Base-by-base conservation (phyloP, 2,797 vertebrate genomes). In the Oreochromis grahami region DNA sequence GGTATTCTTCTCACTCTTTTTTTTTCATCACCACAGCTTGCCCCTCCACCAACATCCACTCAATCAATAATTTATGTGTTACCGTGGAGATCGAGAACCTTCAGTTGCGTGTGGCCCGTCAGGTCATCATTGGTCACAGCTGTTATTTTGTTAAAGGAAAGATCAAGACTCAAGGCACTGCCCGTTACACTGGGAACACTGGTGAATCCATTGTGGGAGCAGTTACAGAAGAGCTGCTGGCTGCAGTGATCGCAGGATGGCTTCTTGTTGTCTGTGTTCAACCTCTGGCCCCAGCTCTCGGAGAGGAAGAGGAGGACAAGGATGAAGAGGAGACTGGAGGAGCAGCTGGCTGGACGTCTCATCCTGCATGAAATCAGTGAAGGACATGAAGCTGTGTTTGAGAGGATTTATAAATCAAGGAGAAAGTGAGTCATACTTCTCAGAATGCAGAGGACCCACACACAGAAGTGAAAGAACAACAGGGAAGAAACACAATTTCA, bases 341-440 rank as follows among this genome's bases (percentile, higher is more conserved):
- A 48, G n/a, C 55, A 21, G n/a, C 2, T 1, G 29, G 29, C 32
- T 1, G 0, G 19, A 5, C 1, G n/a, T 24, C n/a, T 26, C 92
- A 94, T 94, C 0, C 86, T 91, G 83, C 3, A 29, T 72, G 43
- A 48, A 72, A 48, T 72, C 14, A 72, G 68, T 19, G 43, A 48
- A 72, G 43, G 26, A 48, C 15, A 48, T 5, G 10, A 72, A 72
- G 24, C 45, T 0, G 68, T 29, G 68, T 72, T 19, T 48, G 68
- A 72, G 68, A 48, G 15, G 43, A 32, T 17, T 32, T 4, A 45
- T 29, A 45, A 48, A 72, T 45, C 19, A 24, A 24, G 14, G 2
- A 48, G 15, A 43, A 45, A 45, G 1, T 48, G 9, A 32, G 3
- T 72, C 43, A 48, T 32, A 0, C 7, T 63, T 36, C 32, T 63